Evolutionary conservation across 2,888 invertebrate species (phyloP).

Genomic region (Silvanus unidentatus): DNA sequence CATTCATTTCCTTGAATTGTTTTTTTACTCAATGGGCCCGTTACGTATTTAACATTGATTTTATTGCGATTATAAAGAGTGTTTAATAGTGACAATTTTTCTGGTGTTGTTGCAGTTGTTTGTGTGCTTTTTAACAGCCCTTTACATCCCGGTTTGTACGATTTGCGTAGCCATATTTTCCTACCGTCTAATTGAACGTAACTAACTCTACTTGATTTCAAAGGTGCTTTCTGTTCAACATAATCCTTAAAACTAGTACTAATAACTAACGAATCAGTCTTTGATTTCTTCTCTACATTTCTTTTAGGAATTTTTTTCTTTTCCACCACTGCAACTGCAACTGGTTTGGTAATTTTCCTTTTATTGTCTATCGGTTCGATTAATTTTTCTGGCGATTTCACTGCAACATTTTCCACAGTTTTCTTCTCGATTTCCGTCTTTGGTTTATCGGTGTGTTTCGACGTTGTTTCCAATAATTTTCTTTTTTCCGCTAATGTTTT

Average conservation of each 20-base stretch:
- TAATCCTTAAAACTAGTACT: too few relatives aligned
- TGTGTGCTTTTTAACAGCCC: neutral
- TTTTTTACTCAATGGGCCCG: constrained; percentile 51
- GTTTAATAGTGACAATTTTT: too few relatives aligned
- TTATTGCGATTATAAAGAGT: neutral
- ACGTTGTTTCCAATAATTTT: constrained; percentile 38
- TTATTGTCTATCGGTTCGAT: too few relatives aligned
- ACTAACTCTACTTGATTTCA: constrained; percentile 13
- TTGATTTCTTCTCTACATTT: too few relatives aligned
- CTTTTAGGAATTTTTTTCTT: too few relatives aligned
- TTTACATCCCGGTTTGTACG: neutral
- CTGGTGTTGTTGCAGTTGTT: neutral
- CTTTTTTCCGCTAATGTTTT: constrained; percentile 53
- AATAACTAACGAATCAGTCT: too few relatives aligned
- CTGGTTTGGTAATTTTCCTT: too few relatives aligned
- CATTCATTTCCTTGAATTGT: constrained; percentile 36
- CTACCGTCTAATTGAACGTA: constrained; percentile 26
- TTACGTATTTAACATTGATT: constrained; percentile 47
- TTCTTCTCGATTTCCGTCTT: too few relatives aligned
- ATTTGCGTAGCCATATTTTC: constrained; percentile 25
- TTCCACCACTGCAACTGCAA: too few relatives aligned
- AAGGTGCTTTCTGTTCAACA: neutral
- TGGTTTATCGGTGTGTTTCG: too few relatives aligned
- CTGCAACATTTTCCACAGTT: too few relatives aligned
- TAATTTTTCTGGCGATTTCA: too few relatives aligned